Evolutionary conservation across 2,888 invertebrate species (phyloP).

Genomic region (Drosophila mulleri): DNA sequence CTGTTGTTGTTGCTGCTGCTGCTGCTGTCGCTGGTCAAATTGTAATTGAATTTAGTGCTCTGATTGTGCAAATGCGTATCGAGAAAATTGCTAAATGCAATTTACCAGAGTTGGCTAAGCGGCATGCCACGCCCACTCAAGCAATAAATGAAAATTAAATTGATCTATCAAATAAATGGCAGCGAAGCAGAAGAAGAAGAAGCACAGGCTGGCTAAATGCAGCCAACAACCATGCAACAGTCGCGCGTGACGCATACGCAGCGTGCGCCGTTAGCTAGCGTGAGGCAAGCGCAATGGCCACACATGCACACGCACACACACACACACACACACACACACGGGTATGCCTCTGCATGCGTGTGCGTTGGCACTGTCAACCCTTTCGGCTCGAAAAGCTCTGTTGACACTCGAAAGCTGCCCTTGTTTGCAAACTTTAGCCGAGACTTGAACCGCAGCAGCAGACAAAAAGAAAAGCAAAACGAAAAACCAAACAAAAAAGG

Average conservation of each 20-base stretch:
- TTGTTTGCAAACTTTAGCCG: constrained; percentile 67
- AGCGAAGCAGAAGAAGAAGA: background rate
- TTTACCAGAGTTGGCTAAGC: constrained; percentile 21
- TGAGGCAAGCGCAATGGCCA: constrained; percentile 46
- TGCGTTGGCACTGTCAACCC: constrained; percentile 45
- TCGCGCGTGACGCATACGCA: constrained; percentile 66
- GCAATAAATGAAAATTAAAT: constrained; percentile 52
- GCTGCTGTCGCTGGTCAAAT: constrained; percentile 31
- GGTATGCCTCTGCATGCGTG: background rate
- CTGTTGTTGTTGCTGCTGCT: constrained; percentile 11
- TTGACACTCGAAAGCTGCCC: constrained; percentile 67
- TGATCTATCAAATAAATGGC: constrained; percentile 50
- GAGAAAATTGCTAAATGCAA: constrained; percentile 65
- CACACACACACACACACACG: background rate
- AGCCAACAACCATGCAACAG: background rate
- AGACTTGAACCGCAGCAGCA: constrained; percentile 65
- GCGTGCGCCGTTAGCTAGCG: constrained; percentile 30
- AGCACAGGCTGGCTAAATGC: background rate
- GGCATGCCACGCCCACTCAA: constrained; percentile 15
- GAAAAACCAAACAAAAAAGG: background rate
- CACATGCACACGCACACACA: background rate
- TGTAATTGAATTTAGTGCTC: constrained; percentile 77
- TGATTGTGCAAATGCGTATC: constrained; percentile 63
- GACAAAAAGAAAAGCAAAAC: background rate
- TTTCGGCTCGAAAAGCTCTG: constrained; percentile 48